Evolutionary conservation across 2,888 invertebrate species (phyloP).

Genomic region (Liopterus haemorrhoidalis): DNA sequence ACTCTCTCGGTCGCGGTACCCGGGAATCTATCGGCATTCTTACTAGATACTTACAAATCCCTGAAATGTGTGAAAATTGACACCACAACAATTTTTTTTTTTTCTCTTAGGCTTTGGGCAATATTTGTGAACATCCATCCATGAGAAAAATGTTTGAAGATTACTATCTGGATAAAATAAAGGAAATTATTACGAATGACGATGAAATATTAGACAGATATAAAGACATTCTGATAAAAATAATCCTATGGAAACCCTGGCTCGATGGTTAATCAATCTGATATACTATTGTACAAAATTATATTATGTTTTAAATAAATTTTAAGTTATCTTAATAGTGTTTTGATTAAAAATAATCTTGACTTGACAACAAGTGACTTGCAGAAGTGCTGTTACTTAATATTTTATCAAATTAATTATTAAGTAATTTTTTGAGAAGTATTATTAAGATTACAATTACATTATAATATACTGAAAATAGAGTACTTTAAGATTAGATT

Average conservation of each 20-base stretch:
- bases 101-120: conserved; percentile 35
- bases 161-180: conserved; percentile 32
- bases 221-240: conserved; percentile 33
- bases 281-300: not conserved
- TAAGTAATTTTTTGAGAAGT: too few species aligned
- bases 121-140: conserved; percentile 38
- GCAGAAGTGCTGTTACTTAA: too few species aligned
- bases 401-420: too few species aligned
- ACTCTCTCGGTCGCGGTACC: too few species aligned
- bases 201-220: conserved; percentile 29
- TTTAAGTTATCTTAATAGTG: too few species aligned
- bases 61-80: not conserved
- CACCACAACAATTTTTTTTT: not conserved
- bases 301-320: not conserved
- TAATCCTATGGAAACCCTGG: conserved; percentile 35
- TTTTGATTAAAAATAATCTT: too few species aligned
- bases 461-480: too few species aligned
- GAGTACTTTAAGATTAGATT: too few species aligned
- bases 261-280: conserved; percentile 8
- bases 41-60: not conserved
- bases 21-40: not conserved
- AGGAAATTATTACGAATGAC: conserved; percentile 28
- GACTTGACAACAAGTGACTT: too few species aligned
- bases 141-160: conserved; percentile 31
- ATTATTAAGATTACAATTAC: too few species aligned